Conservation (phyloP, 2,113 vertebrate genomes). For the Atractosteus spatula region DNA sequence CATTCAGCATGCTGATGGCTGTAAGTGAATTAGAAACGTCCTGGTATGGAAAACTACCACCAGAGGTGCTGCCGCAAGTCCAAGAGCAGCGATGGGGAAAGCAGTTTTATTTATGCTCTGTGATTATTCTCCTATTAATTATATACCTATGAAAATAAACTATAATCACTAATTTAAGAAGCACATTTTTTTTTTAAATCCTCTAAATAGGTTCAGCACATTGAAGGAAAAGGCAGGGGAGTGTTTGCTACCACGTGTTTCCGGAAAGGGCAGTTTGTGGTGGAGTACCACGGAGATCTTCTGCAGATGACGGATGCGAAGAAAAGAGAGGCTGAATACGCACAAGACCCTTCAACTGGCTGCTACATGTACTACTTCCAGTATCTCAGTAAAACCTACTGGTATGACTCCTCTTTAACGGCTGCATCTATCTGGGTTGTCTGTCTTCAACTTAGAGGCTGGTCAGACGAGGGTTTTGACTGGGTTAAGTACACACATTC, state of each 20-base stretch:
- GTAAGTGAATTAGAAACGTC: too few relatives aligned
- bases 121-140: too few relatives aligned
- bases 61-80: too few relatives aligned
- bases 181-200: slow-evolving; percentile 7
- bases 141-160: too few relatives aligned
- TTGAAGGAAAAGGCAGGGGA: slow-evolving; percentile 87
- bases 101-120: too few relatives aligned
- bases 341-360: slow-evolving; percentile 83
- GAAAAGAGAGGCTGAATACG: slow-evolving; percentile 78
- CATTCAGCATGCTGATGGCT: too few relatives aligned
- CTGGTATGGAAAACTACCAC: too few relatives aligned
- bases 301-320: slow-evolving; percentile 83
- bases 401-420: slow-evolving; percentile 61
- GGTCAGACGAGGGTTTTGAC: too few relatives aligned
- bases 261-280: slow-evolving; percentile 89
- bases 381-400: slow-evolving; percentile 86
- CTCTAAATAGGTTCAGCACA: slow-evolving; percentile 75
- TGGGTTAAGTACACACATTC: neutral
- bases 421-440: too few relatives aligned
- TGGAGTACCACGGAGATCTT: slow-evolving; percentile 95
- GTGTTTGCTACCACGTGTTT: slow-evolving; percentile 84
- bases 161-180: too few relatives aligned
- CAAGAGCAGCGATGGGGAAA: too few relatives aligned
- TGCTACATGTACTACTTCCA: slow-evolving; percentile 99
- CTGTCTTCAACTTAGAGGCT: neutral